Evolutionary conservation across 2,797 vertebrate genomes (phyloP), one percentile per base, ranked within the genome.

Genomic region (Lutjanus campechanus): DNA sequence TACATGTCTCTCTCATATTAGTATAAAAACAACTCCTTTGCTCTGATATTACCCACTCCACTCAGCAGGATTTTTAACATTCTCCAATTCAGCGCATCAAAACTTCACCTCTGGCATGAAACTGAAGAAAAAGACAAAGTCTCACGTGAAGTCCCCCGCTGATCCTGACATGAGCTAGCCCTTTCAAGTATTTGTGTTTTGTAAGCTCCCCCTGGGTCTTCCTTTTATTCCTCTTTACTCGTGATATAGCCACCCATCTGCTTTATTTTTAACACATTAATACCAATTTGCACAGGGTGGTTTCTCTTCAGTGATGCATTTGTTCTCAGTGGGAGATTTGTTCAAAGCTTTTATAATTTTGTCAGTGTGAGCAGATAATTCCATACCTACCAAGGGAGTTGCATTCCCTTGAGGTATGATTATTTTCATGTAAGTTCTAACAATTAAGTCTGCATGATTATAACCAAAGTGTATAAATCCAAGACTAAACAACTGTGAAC

Each of bases 131-230:
- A 60, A 69, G 61, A 56, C 49, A 58, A 69, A 40, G n/a, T 69
- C 59, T 54, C 41, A 6, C 4, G 12, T 68, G 41, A 70, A 29
- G 13, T 29, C 13, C 11, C 78, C 85, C 0, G 66, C 83, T 76
- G 70, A 77, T 85, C 70, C 50, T 19, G 11, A 76, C 77, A 83
- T 69, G 63, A 85, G 50, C 9, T 50, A 13, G 59, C 50, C 66
- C 56, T 82, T 83, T 60, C 20, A 20, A 69, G 29, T 36, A 44
- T 65, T 68, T 49, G 6, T 59, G 49, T 70, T 72, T 83, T 20
- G 56, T 69, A 61, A 77, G n/a, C 59, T 67, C 59, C 49, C 16
- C 8, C 11, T 11, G 50, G 69, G 29, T 51, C 19, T 49, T 44
- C 40, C 46, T 81, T 70, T 69, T 17, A 73, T 68, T 62, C 36